Conservation (phyloP, 2,888 invertebrate species). For the Mayetiola destructor region DNA sequence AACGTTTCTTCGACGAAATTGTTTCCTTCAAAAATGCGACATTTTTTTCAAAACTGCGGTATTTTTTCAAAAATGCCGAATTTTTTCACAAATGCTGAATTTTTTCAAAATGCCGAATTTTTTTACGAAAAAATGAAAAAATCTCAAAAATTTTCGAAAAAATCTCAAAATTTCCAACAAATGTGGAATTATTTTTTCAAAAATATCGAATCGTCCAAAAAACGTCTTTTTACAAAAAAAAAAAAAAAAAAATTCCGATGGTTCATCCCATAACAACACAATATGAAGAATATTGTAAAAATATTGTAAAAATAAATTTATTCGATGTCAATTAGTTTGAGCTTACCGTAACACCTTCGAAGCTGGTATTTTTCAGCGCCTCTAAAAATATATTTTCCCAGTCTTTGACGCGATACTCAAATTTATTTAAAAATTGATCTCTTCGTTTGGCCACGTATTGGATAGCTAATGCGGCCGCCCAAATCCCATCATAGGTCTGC, state of each 20-base stretch:
- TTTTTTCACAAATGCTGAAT: too few relatives aligned
- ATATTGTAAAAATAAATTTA: too few relatives aligned
- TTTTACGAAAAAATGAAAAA: too few relatives aligned
- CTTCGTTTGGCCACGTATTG: conserved; percentile 73
- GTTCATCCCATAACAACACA: too few relatives aligned
- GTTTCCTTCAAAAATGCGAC: not conserved
- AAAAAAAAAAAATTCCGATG: too few relatives aligned
- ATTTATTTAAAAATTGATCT: conserved; percentile 67
- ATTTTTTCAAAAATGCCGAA: too few relatives aligned
- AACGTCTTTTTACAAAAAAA: not conserved
- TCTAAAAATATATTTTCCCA: conserved; percentile 80
- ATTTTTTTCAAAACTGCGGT: not conserved
- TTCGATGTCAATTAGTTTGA: too few relatives aligned
- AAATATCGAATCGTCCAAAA: too few relatives aligned
- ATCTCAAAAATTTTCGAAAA: too few relatives aligned
- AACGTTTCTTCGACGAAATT: not conserved
- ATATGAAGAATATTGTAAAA: too few relatives aligned
- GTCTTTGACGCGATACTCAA: conserved; percentile 66
- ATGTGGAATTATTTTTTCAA: not conserved
- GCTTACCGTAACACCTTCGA: conserved; percentile 80
- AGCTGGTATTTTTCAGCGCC: conserved; percentile 80
- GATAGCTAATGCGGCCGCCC: conserved; percentile 93
- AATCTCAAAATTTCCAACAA: too few relatives aligned
- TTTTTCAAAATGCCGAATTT: too few relatives aligned
- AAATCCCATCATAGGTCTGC: conserved; percentile 85